phyloP scores from a whole-genome alignment of 2,888 invertebrate genomes.

The Dendrolimus pini region DNA sequence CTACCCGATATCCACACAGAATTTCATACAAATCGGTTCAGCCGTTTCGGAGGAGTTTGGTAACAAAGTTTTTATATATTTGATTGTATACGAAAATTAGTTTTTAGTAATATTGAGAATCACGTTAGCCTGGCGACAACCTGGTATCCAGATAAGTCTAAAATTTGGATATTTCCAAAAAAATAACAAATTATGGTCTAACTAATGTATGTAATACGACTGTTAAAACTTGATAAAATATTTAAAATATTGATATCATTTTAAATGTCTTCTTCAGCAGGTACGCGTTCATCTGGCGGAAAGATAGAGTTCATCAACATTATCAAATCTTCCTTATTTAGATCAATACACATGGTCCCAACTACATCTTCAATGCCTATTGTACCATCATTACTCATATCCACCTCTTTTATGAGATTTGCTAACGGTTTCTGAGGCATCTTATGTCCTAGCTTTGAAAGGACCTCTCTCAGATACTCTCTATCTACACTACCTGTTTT shows the following conservation, averaged over 20 bases:
- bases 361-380: conserved; percentile 61
- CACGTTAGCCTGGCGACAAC: no score
- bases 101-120: no score
- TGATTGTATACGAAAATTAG: no score
- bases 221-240: no score
- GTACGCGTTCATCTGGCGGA: conserved; percentile 17
- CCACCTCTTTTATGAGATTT: conserved; percentile 60
- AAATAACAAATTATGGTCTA: no score
- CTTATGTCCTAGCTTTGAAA: conserved; percentile 48
- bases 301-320: conserved; percentile 38
- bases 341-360: conserved; percentile 62
- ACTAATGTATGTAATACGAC: no score
- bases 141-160: no score
- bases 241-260: not conserved
- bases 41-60: no score
- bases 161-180: no score
- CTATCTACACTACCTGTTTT: conserved; percentile 45
- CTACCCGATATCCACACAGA: no score
- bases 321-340: conserved; percentile 53
- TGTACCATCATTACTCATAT: conserved; percentile 58
- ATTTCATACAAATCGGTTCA: no score
- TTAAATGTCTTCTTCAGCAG: conserved; percentile 12
- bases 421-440: conserved; percentile 42
- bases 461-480: conserved; percentile 44
- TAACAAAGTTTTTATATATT: no score